Evolutionary conservation across 1,140 invertebrate species (phyloP), one percentile per base, ranked within the genome.

Genomic region (Gonatopus flavifemur): DNA sequence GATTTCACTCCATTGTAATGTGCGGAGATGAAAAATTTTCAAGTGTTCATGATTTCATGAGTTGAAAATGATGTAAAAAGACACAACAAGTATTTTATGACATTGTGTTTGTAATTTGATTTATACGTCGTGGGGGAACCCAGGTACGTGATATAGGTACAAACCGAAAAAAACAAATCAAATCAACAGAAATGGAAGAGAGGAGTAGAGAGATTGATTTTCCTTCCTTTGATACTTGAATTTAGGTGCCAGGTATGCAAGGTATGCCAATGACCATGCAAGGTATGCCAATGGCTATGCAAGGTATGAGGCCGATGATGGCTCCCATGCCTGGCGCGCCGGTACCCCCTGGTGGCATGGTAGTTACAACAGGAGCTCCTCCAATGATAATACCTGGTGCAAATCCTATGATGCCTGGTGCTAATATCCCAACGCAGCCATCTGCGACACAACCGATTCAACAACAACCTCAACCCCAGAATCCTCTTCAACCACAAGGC

Each of bases 181-280:
- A n/a, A n/a, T n/a, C n/a, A n/a, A n/a, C n/a, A n/a, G n/a, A n/a
- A n/a, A n/a, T n/a, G n/a, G n/a, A n/a, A n/a, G n/a, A n/a, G n/a
- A n/a, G n/a, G n/a, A n/a, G n/a, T n/a, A n/a, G n/a, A n/a, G n/a
- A n/a, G n/a, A n/a, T n/a, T n/a, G n/a, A n/a, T n/a, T n/a, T n/a
- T n/a, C n/a, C n/a, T n/a, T n/a, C n/a, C n/a, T n/a, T n/a, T 28
- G 12, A 28, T 28, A 58, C 46, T 55, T 32, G 45, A 70, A n/a
- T n/a, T n/a, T n/a, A n/a, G n/a, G n/a, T n/a, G n/a, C n/a, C n/a
- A 72, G 73, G 71, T 57, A 77, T 77, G 65, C 75, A 75, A 65
- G 65, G 64, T 53, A 67, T 74, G 62, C 66, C 70, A 52, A 70
- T 74, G 61, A 70, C 59, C 35, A 69, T 70, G 58, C 69, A 69